These are phyloP conservation scores for Melanotaenia pygmaea DNA, from an alignment of 2,797 vertebrate genomes.

Conservation along the genomic window DNA sequence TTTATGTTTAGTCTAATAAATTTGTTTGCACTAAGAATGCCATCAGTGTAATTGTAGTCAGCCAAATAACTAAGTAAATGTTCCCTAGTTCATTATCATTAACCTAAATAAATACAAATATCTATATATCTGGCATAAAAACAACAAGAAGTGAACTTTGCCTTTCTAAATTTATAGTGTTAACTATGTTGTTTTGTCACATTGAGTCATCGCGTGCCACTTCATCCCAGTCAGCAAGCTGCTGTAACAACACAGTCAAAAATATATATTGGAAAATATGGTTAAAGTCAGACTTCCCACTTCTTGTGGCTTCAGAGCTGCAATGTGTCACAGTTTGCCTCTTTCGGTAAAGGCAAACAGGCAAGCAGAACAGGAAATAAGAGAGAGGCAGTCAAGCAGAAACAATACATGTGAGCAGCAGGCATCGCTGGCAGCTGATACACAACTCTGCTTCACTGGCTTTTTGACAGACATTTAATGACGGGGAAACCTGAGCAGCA, in stretches of 20 bases:
- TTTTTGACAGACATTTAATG: not conserved
- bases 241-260: slow-evolving; percentile 26
- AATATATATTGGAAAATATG: slow-evolving; percentile 23
- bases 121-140: not conserved
- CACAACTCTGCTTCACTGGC: slow-evolving; percentile 5
- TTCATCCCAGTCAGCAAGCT: slow-evolving; percentile 2
- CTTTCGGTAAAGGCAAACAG: not conserved
- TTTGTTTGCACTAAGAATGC: not conserved
- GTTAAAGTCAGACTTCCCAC: slow-evolving; percentile 66
- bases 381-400: slow-evolving; percentile 32
- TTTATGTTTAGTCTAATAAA: not conserved
- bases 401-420: slow-evolving; percentile 17
- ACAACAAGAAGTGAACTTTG: not conserved
- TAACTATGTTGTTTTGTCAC: slow-evolving; percentile 6
- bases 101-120: not conserved
- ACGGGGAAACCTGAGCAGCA: not conserved
- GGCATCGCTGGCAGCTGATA: not conserved
- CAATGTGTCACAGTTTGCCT: slow-evolving; percentile 21
- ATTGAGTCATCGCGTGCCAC: slow-evolving; percentile 19
- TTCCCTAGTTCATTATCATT: not conserved
- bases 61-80: not conserved
- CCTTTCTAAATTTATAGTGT: not conserved
- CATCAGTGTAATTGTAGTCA: not conserved
- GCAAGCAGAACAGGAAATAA: slow-evolving; percentile 63
- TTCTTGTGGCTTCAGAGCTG: slow-evolving; percentile 46